phyloP scores from a whole-genome alignment of 2,888 invertebrate species.

The Sphinx pinastri region DNA sequence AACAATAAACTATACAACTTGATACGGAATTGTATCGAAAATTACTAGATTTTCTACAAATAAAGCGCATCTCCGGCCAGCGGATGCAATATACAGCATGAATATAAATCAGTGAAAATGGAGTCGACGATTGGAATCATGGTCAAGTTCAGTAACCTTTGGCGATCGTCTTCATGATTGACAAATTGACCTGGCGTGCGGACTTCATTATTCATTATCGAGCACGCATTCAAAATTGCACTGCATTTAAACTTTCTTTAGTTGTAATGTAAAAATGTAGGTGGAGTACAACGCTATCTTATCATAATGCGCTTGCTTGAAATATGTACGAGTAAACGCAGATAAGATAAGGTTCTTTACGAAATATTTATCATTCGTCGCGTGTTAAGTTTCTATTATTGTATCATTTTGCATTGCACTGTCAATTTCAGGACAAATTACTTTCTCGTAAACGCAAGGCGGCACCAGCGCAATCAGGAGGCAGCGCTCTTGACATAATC shows the following conservation, averaged over 20 bases:
- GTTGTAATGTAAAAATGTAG: slow-evolving; percentile 47
- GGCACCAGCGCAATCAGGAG: not conserved
- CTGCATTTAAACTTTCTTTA: slow-evolving; percentile 21
- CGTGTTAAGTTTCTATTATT: slow-evolving; percentile 27
- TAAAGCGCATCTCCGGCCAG: slow-evolving; percentile 49
- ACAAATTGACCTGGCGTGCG: slow-evolving; percentile 56
- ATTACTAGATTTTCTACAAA: slow-evolving; percentile 45
- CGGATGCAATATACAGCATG: slow-evolving; percentile 56
- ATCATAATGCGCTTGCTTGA: slow-evolving; percentile 56
- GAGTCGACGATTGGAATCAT: slow-evolving; percentile 59
- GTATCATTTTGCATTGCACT: not conserved
- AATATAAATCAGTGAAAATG: slow-evolving; percentile 71
- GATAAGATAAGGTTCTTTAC: slow-evolving; percentile 58
- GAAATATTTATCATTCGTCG: slow-evolving; percentile 28
- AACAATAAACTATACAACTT: too few relatives aligned
- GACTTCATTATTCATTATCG: slow-evolving; percentile 39
- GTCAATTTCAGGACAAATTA: not conserved
- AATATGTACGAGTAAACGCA: slow-evolving; percentile 39
- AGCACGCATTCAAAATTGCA: slow-evolving; percentile 25
- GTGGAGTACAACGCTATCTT: slow-evolving; percentile 57
- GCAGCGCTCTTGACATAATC: slow-evolving; percentile 10
- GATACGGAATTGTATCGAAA: not conserved
- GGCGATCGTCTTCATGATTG: slow-evolving; percentile 52
- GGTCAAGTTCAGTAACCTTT: slow-evolving; percentile 67
- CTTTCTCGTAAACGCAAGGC: not conserved